Percentiles rank a stretch among this genome's conserved stretches.
Evolutionary conservation across 1,140 invertebrate genomes (phyloP).

Genomic region (Rhizoglyphus robini): DNA sequence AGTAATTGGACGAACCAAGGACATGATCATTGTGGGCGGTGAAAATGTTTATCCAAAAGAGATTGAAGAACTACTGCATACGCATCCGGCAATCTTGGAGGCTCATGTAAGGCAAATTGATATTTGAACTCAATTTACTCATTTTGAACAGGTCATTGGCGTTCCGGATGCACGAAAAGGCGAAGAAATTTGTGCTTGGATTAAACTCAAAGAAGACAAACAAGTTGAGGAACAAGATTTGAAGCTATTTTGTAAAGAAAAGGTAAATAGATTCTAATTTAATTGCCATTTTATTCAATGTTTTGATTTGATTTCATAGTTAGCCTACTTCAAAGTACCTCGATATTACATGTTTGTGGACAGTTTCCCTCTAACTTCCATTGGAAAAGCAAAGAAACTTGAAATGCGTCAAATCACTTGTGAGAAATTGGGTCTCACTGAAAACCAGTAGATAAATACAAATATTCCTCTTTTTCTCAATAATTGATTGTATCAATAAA

Average conservation of each 20-base stretch:
- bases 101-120: conserved; percentile 29
- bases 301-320: too few relatives aligned
- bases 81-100: conserved; percentile 45
- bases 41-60: conserved; percentile 27
- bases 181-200: conserved; percentile 24
- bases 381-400: too few relatives aligned
- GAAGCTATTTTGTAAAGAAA: too few relatives aligned
- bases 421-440: too few relatives aligned
- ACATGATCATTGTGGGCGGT: conserved; percentile 26
- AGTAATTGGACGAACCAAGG: conserved; percentile 55
- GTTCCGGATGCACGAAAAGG: conserved; percentile 24
- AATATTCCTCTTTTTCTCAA: too few relatives aligned
- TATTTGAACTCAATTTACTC: too few relatives aligned
- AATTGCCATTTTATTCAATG: conserved; percentile 32
- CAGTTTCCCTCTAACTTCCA: too few relatives aligned
- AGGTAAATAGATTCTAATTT: conserved; percentile 16
- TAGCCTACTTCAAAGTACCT: too few relatives aligned
- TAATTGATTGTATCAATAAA: too few relatives aligned
- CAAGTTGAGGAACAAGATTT: conserved; percentile 18
- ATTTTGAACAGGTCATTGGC: conserved; percentile 25
- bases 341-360: too few relatives aligned
- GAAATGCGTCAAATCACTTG: too few relatives aligned
- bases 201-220: background rate
- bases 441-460: too few relatives aligned
- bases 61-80: conserved; percentile 32